These are phyloP conservation scores for Diorhabda sublineata DNA, from an alignment of 1,140 invertebrate genomes.

Conservation along the genomic window DNA sequence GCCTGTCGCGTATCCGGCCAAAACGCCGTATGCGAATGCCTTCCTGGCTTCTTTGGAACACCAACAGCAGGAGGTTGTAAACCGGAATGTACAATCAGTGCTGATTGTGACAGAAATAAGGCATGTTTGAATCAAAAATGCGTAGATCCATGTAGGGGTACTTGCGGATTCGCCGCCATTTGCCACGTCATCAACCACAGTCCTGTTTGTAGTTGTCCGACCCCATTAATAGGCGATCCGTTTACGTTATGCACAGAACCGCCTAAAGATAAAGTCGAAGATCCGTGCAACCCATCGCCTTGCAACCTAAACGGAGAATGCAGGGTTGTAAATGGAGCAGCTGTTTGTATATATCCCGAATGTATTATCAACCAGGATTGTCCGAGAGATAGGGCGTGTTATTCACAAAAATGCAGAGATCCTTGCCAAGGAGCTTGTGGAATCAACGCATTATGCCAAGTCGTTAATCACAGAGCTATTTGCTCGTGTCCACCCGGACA, in stretches of 20 bases:
- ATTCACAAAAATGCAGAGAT: conserved; percentile 74
- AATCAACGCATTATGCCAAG: conserved; percentile 78
- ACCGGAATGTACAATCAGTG: conserved; percentile 71
- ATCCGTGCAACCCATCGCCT: conserved; percentile 77
- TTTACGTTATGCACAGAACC: conserved; percentile 63
- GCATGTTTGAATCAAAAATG: conserved; percentile 72
- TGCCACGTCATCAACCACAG: conserved; percentile 75
- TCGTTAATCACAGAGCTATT: conserved; percentile 73
- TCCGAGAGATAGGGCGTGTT: conserved; percentile 73
- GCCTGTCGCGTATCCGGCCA: conserved; percentile 58
- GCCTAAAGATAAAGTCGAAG: conserved; percentile 46
- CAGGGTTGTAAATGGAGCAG: conserved; percentile 61
- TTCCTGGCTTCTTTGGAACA: conserved; percentile 61
- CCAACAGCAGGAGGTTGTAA: conserved; percentile 57
- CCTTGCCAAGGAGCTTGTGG: conserved; percentile 79
- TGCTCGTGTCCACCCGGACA: conserved; percentile 78
- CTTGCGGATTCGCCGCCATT: conserved; percentile 64
- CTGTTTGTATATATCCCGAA: conserved; percentile 77
- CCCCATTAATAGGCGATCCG: conserved; percentile 68
- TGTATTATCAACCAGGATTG: conserved; percentile 83
- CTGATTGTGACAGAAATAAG: conserved; percentile 67
- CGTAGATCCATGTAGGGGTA: conserved; percentile 67
- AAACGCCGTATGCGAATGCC: conserved; percentile 68
- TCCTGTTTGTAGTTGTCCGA: conserved; percentile 72
- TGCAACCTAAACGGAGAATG: conserved; percentile 78